Evolutionary conservation across 2,113 vertebrate genomes (phyloP).

Genomic region (Paracyprichromis sp.): DNA sequence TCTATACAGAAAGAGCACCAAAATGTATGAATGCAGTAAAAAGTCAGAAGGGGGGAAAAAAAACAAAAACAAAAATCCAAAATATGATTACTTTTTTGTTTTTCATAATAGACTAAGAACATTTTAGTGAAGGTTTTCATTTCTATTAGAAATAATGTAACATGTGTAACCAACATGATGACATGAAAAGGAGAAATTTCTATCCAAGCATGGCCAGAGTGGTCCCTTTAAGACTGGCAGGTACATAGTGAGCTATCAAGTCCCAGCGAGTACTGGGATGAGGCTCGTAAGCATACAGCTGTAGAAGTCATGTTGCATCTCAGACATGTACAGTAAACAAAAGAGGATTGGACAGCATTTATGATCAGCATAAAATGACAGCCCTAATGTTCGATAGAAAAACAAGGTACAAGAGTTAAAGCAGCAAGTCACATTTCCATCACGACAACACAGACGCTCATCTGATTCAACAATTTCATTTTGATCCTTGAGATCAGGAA

Average conservation of each 20-base stretch:
- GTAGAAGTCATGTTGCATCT: constrained; percentile 7
- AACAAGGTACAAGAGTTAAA: constrained; percentile 58
- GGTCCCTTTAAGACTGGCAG: constrained; percentile 14
- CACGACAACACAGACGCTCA: constrained; percentile 59
- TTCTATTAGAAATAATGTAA: background rate
- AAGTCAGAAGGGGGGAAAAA: background rate
- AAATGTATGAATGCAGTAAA: background rate
- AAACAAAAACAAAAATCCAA: background rate
- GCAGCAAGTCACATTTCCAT: constrained; percentile 67
- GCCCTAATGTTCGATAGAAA: constrained; percentile 60
- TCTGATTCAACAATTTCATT: constrained; percentile 52
- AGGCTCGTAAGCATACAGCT: constrained; percentile 4
- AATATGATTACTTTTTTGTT: background rate
- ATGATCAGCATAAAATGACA: constrained; percentile 58
- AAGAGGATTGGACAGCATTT: constrained; percentile 36
- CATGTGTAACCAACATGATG: background rate
- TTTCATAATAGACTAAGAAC: background rate
- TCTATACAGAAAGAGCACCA: background rate
- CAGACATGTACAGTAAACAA: constrained; percentile 18
- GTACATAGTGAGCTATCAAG: background rate
- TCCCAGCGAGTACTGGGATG: background rate
- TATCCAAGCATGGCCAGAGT: background rate
- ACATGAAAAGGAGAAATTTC: background rate
- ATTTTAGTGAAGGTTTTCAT: background rate
- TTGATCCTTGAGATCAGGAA: constrained; percentile 48